Evolutionary conservation across 2,113 vertebrate species (phyloP).

Genomic region (Rutilus rutilus): DNA sequence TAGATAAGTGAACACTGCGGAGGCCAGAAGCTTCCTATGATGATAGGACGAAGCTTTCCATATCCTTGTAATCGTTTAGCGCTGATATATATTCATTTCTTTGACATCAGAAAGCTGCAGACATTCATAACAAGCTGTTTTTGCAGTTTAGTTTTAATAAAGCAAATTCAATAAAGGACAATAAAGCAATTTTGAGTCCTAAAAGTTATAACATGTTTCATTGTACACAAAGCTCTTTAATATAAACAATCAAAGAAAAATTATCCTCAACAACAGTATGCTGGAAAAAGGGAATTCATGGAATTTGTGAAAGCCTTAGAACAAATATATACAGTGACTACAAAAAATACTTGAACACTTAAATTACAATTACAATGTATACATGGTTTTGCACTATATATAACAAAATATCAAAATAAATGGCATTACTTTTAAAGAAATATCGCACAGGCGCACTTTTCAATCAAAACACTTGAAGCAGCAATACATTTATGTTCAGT

Average conservation of each 20-base stretch:
- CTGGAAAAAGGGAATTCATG: background rate
- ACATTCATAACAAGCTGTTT: background rate
- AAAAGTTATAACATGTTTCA: background rate
- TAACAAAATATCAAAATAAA: background rate
- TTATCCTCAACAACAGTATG: no score
- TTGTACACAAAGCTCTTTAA: background rate
- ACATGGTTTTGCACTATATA: background rate
- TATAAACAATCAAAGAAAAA: background rate
- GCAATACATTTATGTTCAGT: background rate
- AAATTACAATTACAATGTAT: background rate
- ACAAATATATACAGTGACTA: background rate
- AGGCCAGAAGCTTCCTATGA: background rate
- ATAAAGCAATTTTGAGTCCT: background rate
- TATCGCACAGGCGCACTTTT: background rate
- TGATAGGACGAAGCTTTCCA: no score
- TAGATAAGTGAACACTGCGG: background rate
- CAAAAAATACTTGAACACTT: background rate
- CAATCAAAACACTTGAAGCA: background rate
- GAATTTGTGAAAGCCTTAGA: background rate
- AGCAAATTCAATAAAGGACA: background rate
- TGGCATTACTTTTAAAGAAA: background rate
- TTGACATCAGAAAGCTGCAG: background rate
- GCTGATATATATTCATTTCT: background rate
- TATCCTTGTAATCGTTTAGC: background rate
- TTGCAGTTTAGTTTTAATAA: background rate